Evolutionary conservation across 1,140 invertebrate genomes (phyloP).

Genomic region (Armadillidium nasatum): DNA sequence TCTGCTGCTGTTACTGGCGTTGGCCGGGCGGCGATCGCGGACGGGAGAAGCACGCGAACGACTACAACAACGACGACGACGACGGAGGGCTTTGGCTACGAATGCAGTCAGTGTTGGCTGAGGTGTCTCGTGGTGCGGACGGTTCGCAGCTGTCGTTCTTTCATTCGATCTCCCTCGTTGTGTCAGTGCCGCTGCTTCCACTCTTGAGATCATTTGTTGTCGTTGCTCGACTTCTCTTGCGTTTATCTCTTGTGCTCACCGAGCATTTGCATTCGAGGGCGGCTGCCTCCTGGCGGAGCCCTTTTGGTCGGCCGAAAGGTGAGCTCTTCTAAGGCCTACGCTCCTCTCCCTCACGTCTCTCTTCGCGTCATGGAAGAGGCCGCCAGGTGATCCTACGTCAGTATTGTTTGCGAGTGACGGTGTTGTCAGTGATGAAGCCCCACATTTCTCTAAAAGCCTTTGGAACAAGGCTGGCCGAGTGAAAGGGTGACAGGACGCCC

Average conservation of each 20-base stretch:
- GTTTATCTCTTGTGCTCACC: not conserved
- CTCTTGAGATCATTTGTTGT: not conserved
- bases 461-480: not conserved
- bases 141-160: not conserved
- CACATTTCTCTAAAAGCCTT: not conserved
- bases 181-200: not conserved
- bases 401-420: slow-evolving; percentile 6
- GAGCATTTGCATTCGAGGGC: slow-evolving; percentile 2
- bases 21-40: slow-evolving; percentile 7
- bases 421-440: not conserved
- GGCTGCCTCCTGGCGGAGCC: slow-evolving; percentile 6
- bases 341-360: slow-evolving; percentile 10
- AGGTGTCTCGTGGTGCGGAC: slow-evolving; percentile 4
- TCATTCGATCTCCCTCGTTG: slow-evolving; percentile 5
- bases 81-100: not conserved
- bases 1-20: not conserved
- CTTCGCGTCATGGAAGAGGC: slow-evolving; percentile 10
- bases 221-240: not conserved
- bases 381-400: slow-evolving; percentile 7
- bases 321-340: slow-evolving; percentile 8
- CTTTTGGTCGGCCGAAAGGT: slow-evolving; percentile 2
- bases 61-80: too few relatives aligned
- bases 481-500: slow-evolving; percentile 7
- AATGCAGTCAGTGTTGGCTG: slow-evolving; percentile 11
- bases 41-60: not conserved